These are phyloP conservation scores for Adelosebastes latens DNA, from an alignment of 2,797 vertebrate genomes.

Conservation along the genomic window DNA sequence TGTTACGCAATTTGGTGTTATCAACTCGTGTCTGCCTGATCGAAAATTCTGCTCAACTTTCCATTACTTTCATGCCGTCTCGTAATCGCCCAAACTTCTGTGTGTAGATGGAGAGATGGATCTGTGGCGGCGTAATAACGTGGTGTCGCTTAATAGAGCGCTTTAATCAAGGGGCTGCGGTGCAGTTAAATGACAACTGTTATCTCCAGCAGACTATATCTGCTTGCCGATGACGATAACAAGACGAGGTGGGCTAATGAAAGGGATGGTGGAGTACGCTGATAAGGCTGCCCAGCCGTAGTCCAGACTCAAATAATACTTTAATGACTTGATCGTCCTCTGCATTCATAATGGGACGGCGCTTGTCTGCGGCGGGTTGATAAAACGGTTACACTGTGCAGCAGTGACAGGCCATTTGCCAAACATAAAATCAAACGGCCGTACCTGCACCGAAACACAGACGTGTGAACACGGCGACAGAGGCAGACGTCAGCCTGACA, in stretches of 20 bases:
- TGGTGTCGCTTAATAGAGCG: constrained; percentile 56
- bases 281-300: constrained; percentile 62
- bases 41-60: constrained; percentile 35
- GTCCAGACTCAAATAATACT: constrained; percentile 65
- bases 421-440: constrained; percentile 33
- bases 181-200: constrained; percentile 65
- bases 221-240: constrained; percentile 61
- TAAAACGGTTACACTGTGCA: constrained; percentile 55
- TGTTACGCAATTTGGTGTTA: constrained; percentile 47
- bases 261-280: constrained; percentile 51
- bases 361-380: constrained; percentile 61
- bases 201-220: constrained; percentile 67
- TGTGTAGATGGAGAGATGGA: constrained; percentile 43
- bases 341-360: constrained; percentile 69
- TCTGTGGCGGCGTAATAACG: constrained; percentile 42
- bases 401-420: constrained; percentile 59
- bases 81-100: constrained; percentile 30
- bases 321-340: constrained; percentile 75
- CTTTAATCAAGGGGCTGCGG: constrained; percentile 67
- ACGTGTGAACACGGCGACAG: not conserved
- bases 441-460: constrained; percentile 44
- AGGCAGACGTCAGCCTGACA: constrained; percentile 19
- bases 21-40: constrained; percentile 20
- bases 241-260: constrained; percentile 72
- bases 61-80: constrained; percentile 31